These are phyloP conservation scores for Amblyteles armatorius DNA, from an alignment of 2,888 invertebrate genomes.

Conservation along the genomic window DNA sequence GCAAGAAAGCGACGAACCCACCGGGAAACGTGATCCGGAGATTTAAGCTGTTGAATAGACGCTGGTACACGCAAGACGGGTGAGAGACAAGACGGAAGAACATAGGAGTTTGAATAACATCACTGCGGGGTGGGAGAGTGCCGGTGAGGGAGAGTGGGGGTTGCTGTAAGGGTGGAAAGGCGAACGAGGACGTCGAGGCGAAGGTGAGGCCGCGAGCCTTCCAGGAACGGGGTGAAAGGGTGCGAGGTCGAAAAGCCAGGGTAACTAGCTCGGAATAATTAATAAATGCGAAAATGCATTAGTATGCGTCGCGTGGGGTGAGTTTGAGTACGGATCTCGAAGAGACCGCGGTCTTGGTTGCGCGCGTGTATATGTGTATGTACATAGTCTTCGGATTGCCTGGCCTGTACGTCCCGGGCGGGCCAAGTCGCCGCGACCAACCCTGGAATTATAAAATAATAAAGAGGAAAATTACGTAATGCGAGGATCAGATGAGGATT, in stretches of 20 bases:
- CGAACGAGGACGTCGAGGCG: constrained; percentile 28
- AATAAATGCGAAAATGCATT: constrained; percentile 82
- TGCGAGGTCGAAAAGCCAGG: constrained; percentile 72
- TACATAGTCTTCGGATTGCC: constrained; percentile 45
- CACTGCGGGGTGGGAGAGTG: background rate
- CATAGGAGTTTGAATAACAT: constrained; percentile 42
- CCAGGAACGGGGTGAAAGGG: constrained; percentile 43
- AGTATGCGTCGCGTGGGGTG: constrained; percentile 77
- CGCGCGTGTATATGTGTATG: constrained; percentile 33
- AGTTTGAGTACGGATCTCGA: constrained; percentile 72
- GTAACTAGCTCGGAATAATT: constrained; percentile 79
- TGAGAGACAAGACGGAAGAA: constrained; percentile 48
- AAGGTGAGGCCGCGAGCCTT: constrained; percentile 35
- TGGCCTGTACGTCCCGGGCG: constrained; percentile 43
- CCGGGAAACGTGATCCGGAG: constrained; percentile 17
- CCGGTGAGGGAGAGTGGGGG: constrained; percentile 3
- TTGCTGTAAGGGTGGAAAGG: constrained; percentile 24
- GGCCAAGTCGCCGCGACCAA: constrained; percentile 65
- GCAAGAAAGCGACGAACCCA: constrained; percentile 20
- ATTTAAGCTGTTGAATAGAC: constrained; percentile 19
- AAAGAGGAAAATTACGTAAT: constrained; percentile 83
- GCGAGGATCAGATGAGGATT: constrained; percentile 81
- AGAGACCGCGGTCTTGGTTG: constrained; percentile 43
- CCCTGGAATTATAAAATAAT: constrained; percentile 82
- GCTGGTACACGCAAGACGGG: constrained; percentile 27